Evolutionary conservation across 92 coral and sea anemone genomes (phyloP), one percentile per base, ranked within the genome.

Genomic region (Bergia sp.): DNA sequence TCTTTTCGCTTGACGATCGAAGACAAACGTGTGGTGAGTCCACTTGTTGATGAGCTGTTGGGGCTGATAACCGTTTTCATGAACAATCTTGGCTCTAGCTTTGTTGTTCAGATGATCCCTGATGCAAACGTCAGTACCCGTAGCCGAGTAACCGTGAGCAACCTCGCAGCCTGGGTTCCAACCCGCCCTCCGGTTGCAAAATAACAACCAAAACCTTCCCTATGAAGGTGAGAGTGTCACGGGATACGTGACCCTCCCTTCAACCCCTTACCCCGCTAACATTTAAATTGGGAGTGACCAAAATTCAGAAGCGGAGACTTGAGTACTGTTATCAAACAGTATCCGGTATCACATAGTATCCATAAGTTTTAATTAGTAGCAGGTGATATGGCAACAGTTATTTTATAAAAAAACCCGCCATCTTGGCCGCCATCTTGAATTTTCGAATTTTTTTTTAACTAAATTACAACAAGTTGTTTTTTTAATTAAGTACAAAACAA

Each of bases 171-270:
- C 29, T 29, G 29, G 29, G 29, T 29, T 29, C 29, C 29, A 29
- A 29, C 29, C 29, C 29, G 29, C 29, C 29, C 29, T 29, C 29
- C 29, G 29, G 95, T 76, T 0, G 20, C 72, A 77, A 73, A 91
- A 50, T 91, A 91, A 64, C 96, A 93, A 40, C 96, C 94, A 45
- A 0, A 77, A 21, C 96, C 94, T 80, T 93, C 82, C 74, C 82
- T 85, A 45, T 29, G 29, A 93, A 91, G 66, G 95, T 92, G 42
- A 93, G 91, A 37, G 93, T 93, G 95, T 91, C 73, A 66, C 41
- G 40, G 95, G 95, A 82, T 93, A 89, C 0, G 55, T 81, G 86
- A 91, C 93, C 76, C 91, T 92, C 47, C 29, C 29, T 29, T 29
- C 29, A 29, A 29, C 29, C 29, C 29, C 29, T 29, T 29, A 29